A percentile compares a stretch with the other conserved stretches of the same genome.
Evolutionary conservation across 2,113 vertebrate genomes (phyloP).

Genomic region (Ictalurus punctatus): DNA sequence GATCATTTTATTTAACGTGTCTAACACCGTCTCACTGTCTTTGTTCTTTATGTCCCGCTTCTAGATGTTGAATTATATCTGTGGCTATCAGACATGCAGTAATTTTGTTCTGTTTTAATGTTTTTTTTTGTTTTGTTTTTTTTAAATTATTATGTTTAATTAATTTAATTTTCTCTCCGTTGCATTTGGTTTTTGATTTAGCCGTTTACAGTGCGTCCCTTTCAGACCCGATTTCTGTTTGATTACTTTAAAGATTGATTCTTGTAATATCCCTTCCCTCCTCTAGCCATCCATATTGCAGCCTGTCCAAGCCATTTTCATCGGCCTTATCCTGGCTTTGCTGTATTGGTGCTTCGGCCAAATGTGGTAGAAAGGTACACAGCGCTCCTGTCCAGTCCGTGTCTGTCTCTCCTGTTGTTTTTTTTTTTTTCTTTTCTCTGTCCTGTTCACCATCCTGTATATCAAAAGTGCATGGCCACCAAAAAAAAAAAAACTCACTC

Average conservation of each 20-base stretch:
- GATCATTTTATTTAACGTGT: conserved; percentile 7
- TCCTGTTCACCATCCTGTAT: conserved; percentile 74
- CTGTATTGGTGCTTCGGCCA: conserved; percentile 99
- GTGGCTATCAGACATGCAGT: conserved; percentile 32
- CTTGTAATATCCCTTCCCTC: conserved; percentile 87
- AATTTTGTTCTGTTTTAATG: conserved; percentile 22
- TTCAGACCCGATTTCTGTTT: conserved; percentile 48
- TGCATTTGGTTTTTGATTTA: conserved; percentile 62
- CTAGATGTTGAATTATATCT: conserved; percentile 41
- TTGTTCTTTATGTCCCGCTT: conserved; percentile 37
- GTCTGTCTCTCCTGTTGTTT: conserved; percentile 77
- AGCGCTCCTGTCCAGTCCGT: conserved; percentile 81
- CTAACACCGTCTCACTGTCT: conserved; percentile 32
- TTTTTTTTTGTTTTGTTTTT: neutral
- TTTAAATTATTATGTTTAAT: neutral
- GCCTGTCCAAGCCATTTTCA: conserved; percentile 99
- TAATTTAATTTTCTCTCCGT: conserved; percentile 17
- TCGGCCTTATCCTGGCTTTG: conserved; percentile 99
- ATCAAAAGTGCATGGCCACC: conserved; percentile 77
- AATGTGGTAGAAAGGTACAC: conserved; percentile 99
- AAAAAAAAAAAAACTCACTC: conserved; percentile 22
- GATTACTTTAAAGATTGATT: conserved; percentile 80
- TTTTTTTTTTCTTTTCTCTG: conserved; percentile 48
- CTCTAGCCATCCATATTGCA: conserved; percentile 99
- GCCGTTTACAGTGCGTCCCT: conserved; percentile 53